A percentile compares a stretch with the other conserved stretches of the same genome.
Conservation (phyloP, 2,888 invertebrate genomes). For the Tenthredo livida region DNA sequence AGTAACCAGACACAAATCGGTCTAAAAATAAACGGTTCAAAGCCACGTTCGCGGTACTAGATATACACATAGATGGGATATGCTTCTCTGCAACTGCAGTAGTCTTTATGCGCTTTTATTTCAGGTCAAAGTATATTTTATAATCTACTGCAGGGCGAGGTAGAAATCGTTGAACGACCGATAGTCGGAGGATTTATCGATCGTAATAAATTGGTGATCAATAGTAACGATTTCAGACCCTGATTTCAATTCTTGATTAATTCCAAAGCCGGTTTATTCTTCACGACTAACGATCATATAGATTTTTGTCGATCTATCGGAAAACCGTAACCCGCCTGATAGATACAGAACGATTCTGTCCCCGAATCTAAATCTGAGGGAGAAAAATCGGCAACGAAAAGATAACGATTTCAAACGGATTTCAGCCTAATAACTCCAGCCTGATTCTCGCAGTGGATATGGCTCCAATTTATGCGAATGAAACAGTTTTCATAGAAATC, state of each 20-base stretch:
- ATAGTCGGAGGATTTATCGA: background rate
- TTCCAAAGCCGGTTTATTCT: background rate
- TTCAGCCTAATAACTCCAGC: background rate
- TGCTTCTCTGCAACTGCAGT: conserved; percentile 11
- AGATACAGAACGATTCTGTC: too few relatives aligned
- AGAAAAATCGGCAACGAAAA: background rate
- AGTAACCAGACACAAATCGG: conserved; percentile 53
- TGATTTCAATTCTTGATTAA: background rate
- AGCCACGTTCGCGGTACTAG: conserved; percentile 31
- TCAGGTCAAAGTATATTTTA: background rate
- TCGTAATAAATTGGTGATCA: background rate
- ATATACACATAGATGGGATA: background rate
- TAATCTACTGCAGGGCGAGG: background rate
- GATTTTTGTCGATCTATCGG: background rate
- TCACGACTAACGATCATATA: background rate
- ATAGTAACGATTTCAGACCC: background rate
- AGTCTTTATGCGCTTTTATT: background rate
- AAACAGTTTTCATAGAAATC: background rate
- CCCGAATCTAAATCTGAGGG: too few relatives aligned
- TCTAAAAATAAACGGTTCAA: conserved; percentile 53
- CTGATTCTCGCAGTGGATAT: background rate
- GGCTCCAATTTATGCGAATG: background rate
- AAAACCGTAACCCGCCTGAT: background rate
- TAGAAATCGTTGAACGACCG: background rate
- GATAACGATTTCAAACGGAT: background rate